Evolutionary conservation across 64 coral and sea anemone species (phyloP), one percentile per base, ranked within the genome.

Genomic region (Stylophora pistillata): DNA sequence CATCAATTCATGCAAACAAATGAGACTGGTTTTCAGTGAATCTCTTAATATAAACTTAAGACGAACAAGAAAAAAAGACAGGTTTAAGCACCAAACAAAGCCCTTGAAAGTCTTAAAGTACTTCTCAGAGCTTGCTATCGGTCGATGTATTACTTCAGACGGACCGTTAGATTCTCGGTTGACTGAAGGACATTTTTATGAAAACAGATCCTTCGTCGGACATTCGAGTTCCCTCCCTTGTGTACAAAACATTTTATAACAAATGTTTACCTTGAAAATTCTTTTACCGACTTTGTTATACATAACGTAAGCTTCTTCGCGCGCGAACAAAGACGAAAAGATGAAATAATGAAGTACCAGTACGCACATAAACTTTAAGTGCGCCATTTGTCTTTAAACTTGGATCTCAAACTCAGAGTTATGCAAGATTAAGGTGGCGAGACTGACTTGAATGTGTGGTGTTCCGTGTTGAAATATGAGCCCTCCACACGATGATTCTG

Each of bases 221-320:
- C 64, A 68, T 68, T 25, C 64, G 26, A 68, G 26, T 25, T 68
- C 64, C 23, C 62, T n/a, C n/a, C n/a, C 37, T 68, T 68, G 64
- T n/a, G 11, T 11, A 12, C 26, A 25, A 68, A 28, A 68, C 11
- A 25, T 12, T 68, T 10, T 26, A 66, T 23, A 66, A 2, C 63
- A 66, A 68, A 68, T 68, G 25, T 68, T 68, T 68, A 68, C 64
- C 64, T 68, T 68, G 26, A 68, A 27, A n/a, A 21, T 68, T 68
- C 64, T 68, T 68, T 68, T 68, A 68, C 64, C 64, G 26, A 68
- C 23, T 27, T 6, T 7, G 13, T 60, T 60, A 68, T n/a, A 12
- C 0, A 12, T 25, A 9, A 5, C 1, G 26, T 25, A 68, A n/a
- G 64, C 20, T 68, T 68, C 64, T 68, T 10, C 26, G 21, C 26